phyloP scores from a whole-genome alignment of 1,140 invertebrate genomes.

The Thaumetopoea pityocampa region DNA sequence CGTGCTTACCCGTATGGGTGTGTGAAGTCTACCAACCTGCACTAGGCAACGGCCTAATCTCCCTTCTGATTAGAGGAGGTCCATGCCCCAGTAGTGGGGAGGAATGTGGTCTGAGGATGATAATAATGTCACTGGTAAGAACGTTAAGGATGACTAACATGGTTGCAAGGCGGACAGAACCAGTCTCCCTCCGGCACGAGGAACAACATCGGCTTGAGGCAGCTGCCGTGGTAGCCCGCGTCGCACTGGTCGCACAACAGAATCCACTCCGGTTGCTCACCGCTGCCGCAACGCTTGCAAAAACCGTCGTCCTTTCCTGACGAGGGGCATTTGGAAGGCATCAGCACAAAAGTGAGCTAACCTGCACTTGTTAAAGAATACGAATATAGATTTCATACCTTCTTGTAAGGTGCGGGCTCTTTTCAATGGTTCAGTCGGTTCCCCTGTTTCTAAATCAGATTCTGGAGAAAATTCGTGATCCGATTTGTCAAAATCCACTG shows the following conservation, averaged over 20 bases:
- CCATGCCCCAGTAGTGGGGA: too few species aligned
- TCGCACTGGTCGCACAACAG: slow-evolving; percentile 96
- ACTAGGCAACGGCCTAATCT: too few species aligned
- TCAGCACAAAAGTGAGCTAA: neutral
- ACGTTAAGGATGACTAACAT: slow-evolving; percentile 78
- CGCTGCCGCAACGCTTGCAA: slow-evolving; percentile 91
- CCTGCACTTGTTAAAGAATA: neutral
- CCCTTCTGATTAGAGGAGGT: too few species aligned
- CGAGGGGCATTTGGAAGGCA: neutral
- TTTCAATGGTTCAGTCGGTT: slow-evolving; percentile 78
- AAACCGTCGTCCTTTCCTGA: slow-evolving; percentile 78
- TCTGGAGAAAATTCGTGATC: slow-evolving; percentile 94
- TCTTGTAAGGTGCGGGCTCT: slow-evolving; percentile 83
- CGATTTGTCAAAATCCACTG: slow-evolving; percentile 78
- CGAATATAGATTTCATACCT: slow-evolving; percentile 37
- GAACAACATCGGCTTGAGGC: slow-evolving; percentile 92
- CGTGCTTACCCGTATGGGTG: too few species aligned
- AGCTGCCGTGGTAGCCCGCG: slow-evolving; percentile 95
- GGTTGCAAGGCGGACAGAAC: slow-evolving; percentile 97
- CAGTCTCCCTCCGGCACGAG: slow-evolving; percentile 97
- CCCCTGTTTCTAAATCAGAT: slow-evolving; percentile 80
- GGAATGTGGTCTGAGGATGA: too few species aligned
- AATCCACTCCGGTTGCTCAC: slow-evolving; percentile 97
- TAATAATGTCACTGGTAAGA: too few species aligned
- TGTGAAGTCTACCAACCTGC: too few species aligned